Evolutionary conservation across 2,888 invertebrate species (phyloP), one percentile per base, ranked within the genome.

Genomic region (Strigamia maritima): DNA sequence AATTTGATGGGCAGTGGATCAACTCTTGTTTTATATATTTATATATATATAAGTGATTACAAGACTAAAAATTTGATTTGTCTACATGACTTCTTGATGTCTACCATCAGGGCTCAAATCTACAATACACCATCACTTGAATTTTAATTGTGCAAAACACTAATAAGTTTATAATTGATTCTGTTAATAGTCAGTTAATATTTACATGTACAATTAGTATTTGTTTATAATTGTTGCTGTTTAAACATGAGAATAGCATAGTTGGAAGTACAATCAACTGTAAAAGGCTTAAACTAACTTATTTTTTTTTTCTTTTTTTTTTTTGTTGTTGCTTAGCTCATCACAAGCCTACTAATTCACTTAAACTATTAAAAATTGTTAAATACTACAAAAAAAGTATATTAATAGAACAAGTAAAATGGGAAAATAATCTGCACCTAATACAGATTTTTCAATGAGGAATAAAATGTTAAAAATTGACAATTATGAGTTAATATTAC

Each of bases 11-110:
- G 70, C 70, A 70, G 70, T 70, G 70, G 70, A 70, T 70, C 70
- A 70, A 70, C 70, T 70, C 70, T 24, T 70, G 24, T 70, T 70
- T 54, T 54, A n/a, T 54, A 19, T 44, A 14, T 44, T 44, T 54
- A 54, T 54, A 54, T 54, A 54, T 54, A n/a, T 28, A 70, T 70
- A 28, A 70, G 70, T 70, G 70, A 70, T 28, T 70, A 28, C 28
- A 70, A 70, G 70, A 70, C 70, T 70, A 70, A 28, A 70, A 70
- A 70, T 70, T 70, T 70, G 70, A 70, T 70, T 70, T 70, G 70
- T 70, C 70, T 70, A 70, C 70, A 70, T 70, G 28, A 70, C 70
- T 70, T 26, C 19, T 54, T 54, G 54, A 54, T 54, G 24, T 70
- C 70, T 70, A 70, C 70, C 28, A 54, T 70, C 70, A 28, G 70